Evolutionary conservation across 2,888 invertebrate species (phyloP).

Genomic region (Oxystoma pomonae): DNA sequence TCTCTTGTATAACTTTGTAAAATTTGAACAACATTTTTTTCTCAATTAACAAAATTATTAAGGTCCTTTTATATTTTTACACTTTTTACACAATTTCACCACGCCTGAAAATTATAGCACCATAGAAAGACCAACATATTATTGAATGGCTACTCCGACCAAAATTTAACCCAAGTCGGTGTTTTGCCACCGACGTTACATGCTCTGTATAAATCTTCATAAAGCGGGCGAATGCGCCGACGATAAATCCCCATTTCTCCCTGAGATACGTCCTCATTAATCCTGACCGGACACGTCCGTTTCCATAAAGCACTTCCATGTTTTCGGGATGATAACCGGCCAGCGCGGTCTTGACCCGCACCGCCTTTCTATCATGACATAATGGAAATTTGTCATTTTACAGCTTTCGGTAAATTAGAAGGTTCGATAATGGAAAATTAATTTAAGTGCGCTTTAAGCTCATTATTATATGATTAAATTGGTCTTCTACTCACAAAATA

Average conservation of each 20-base stretch:
- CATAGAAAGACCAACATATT: no score
- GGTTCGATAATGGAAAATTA: no score
- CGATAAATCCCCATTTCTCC: slow-evolving; percentile 51
- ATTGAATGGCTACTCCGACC: neutral
- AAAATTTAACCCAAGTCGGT: slow-evolving; percentile 12
- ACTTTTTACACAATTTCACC: no score
- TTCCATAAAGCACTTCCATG: slow-evolving; percentile 50
- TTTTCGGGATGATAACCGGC: slow-evolving; percentile 35
- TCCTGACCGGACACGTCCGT: slow-evolving; percentile 47
- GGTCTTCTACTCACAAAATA: no score
- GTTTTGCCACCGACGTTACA: neutral
- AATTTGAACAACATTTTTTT: no score
- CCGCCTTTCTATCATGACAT: slow-evolving; percentile 45
- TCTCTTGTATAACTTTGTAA: no score
- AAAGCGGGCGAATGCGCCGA: slow-evolving; percentile 45
- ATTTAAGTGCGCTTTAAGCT: no score
- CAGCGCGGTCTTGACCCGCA: slow-evolving; percentile 33
- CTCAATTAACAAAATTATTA: no score
- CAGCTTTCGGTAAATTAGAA: neutral
- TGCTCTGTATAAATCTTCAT: slow-evolving; percentile 50
- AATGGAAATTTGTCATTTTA: slow-evolving; percentile 36
- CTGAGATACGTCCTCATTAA: slow-evolving; percentile 51
- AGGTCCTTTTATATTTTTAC: no score
- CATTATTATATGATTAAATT: no score
- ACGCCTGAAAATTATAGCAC: no score